A percentile compares a stretch with the other conserved stretches of the same genome.
phyloP scores from a whole-genome alignment of 1,140 invertebrate genomes.

The Aphidius ervi region DNA sequence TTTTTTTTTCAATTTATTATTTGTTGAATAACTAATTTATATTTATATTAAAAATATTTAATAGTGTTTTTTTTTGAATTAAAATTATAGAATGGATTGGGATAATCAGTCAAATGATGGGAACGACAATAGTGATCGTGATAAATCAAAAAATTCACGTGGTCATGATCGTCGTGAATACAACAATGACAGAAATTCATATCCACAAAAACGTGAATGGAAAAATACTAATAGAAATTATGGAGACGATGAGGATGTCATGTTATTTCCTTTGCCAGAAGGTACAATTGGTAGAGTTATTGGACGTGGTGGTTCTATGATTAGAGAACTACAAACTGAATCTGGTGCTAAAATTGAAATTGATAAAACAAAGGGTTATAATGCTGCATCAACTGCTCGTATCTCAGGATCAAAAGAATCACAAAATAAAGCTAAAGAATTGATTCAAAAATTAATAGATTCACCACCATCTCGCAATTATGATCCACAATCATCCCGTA shows the following conservation, averaged over 20 bases:
- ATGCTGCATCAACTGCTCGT: conserved; percentile 45
- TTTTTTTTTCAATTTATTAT: neutral
- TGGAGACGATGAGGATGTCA: neutral
- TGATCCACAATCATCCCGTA: conserved; percentile 11
- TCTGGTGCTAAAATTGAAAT: conserved; percentile 15
- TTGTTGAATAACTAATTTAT: neutral
- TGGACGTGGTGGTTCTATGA: conserved; percentile 15
- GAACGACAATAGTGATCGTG: neutral
- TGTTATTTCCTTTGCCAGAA: conserved; percentile 7
- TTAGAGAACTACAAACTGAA: conserved; percentile 13
- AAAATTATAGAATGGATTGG: conserved; percentile 4
- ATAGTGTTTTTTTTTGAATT: too few species aligned
- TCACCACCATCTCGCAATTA: conserved; percentile 14
- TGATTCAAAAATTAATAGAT: conserved; percentile 53
- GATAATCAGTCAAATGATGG: neutral
- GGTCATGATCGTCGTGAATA: neutral
- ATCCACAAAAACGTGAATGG: neutral
- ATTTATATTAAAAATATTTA: neutral
- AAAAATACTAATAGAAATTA: conserved; percentile 10
- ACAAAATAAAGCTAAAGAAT: conserved; percentile 51
- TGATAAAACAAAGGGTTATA: neutral
- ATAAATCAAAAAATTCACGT: neutral
- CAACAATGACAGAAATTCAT: too few species aligned
- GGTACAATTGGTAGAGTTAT: conserved; percentile 13
- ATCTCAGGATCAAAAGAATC: conserved; percentile 55